phyloP scores from a whole-genome alignment of 2,888 invertebrate species.

The Polydesmus complanatus region DNA sequence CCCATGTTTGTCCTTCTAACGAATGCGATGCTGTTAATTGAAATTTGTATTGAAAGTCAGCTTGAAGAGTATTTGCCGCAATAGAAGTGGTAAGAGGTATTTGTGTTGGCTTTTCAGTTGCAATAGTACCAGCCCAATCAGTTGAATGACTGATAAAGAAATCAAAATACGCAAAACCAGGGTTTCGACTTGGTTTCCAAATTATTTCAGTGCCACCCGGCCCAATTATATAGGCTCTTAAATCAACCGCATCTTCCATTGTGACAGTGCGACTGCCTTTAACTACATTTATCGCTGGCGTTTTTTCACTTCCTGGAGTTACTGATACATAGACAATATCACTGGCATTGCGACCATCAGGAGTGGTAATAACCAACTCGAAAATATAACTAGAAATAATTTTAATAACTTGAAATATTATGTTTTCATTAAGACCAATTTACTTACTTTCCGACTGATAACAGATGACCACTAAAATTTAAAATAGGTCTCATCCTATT shows the following conservation, averaged over 20 bases:
- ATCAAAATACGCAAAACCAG: not conserved
- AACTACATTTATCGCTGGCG: not conserved
- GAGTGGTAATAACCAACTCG: not conserved
- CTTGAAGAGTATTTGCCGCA: not conserved
- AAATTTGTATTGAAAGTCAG: not conserved
- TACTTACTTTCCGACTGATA: slow-evolving; percentile 8
- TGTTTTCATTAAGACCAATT: too few relatives aligned
- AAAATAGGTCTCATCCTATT: not conserved
- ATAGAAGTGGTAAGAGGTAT: slow-evolving; percentile 1
- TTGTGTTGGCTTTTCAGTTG: not conserved
- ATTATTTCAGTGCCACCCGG: slow-evolving; percentile 3
- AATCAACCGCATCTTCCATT: not conserved
- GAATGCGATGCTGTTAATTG: slow-evolving; percentile 5
- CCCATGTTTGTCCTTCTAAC: not conserved
- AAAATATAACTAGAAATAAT: slow-evolving; percentile 4
- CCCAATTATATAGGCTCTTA: not conserved
- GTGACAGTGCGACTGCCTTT: not conserved
- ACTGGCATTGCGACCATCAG: not conserved
- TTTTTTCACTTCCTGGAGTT: not conserved
- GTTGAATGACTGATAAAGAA: not conserved
- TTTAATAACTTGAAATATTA: not conserved
- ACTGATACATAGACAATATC: not conserved
- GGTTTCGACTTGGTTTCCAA: not conserved
- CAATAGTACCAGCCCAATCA: not conserved
- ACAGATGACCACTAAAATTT: slow-evolving; percentile 1